Evolutionary conservation across 2,888 invertebrate species (phyloP), one percentile per base, ranked within the genome.

Genomic region (Agrilus biguttatus): DNA sequence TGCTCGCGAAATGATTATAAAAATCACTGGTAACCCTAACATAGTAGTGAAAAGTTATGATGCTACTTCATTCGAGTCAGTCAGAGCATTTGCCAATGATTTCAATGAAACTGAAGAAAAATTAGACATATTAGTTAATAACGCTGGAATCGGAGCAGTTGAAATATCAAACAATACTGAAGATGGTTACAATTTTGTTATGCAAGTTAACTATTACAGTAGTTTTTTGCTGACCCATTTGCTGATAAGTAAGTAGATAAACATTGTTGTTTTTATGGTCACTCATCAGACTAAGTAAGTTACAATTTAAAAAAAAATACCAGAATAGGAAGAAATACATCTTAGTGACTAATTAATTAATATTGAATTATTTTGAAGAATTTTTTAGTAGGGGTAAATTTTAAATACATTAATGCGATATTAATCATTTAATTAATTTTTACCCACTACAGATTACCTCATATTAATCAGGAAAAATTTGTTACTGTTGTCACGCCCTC

Each of bases 151-250:
- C 5, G 28, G 37, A 17, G 19, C 17, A 6, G 28, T 2, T 17
- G 12, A 28, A n/a, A 14, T 17, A 4, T 3, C 10, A 28, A 28
- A 28, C 7, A 61, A 64, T 44, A 78, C 80, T 0, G 69, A 72
- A 45, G 81, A 83, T 50, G 81, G 80, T 0, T 67, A 83, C 36
- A 73, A 82, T 36, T 60, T 68, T n/a, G 76, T 74, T 38, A 74
- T 81, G 70, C 80, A 80, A 51, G 71, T 78, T 23, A 84, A 85
- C 53, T 75, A 83, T 55, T 77, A 81, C 54, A 83, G 81, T 8
- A 80, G 78, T 5, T 85, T 84, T 56, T 61, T 85, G 23, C 63
- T 86, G 44, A 83, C 83, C 0, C 67, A 78, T 47, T 68, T 85
- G 1, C 60, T 86, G 1, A 57, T 73, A 8, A 75, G 77, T 51